Conservation (phyloP, 2,797 vertebrate species). For the Phoeniculus purpureus region DNA sequence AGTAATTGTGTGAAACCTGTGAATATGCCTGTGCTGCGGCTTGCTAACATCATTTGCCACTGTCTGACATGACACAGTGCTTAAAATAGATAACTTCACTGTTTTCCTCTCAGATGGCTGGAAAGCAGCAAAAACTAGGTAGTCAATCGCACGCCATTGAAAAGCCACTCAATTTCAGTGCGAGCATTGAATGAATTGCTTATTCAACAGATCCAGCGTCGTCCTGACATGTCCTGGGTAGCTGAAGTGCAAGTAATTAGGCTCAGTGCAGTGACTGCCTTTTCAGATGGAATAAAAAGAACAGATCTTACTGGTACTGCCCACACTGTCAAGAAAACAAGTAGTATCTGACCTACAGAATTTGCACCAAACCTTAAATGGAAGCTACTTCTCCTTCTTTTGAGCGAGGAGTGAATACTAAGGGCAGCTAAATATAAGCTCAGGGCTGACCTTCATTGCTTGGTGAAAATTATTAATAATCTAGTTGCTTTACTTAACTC, state of each 20-base stretch:
- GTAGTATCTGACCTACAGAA: neutral
- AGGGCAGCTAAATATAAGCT: neutral
- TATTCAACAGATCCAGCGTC: constrained; percentile 6
- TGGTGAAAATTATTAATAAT: neutral
- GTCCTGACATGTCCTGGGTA: neutral
- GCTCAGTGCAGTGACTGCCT: neutral
- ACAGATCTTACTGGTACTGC: constrained; percentile 4
- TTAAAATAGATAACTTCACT: constrained; percentile 33
- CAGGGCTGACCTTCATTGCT: neutral
- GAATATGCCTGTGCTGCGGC: constrained; percentile 20
- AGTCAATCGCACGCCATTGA: constrained; percentile 2
- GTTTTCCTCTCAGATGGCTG: constrained; percentile 6
- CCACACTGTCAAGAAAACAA: neutral
- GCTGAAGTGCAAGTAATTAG: neutral
- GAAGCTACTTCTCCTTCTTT: neutral
- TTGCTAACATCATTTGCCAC: constrained; percentile 26
- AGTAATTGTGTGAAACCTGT: constrained; percentile 44
- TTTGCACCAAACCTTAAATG: neutral
- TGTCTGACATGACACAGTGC: constrained; percentile 29
- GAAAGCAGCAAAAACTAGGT: constrained; percentile 14
- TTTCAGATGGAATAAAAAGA: neutral
- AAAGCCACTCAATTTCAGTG: neutral
- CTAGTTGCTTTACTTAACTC: neutral
- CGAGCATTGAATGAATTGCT: constrained; percentile 8
- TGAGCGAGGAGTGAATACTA: neutral